Base-by-base conservation (phyloP, 2,888 invertebrate genomes). In the Litoditis marina region DNA sequence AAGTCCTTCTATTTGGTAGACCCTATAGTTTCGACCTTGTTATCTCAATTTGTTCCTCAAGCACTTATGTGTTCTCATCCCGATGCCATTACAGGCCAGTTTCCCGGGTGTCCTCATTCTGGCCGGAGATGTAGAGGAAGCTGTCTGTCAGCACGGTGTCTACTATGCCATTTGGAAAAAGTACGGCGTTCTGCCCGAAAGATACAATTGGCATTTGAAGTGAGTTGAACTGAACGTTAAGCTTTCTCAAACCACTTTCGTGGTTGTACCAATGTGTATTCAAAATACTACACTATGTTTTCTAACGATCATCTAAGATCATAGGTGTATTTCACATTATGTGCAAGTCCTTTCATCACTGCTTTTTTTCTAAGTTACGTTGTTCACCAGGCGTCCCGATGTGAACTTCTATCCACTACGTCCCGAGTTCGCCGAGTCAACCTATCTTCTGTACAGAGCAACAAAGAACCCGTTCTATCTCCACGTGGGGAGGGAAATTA, bases 391-490 rank as follows among this genome's bases (percentile, higher is more conserved):
- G 19, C 80, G 84, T 54, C 86, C 88, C 1, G 88, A 88, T 78
- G 86, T 88, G 19, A 74, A 83, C 13, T 88, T 88, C 79, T 88
- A 88, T 76, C 88, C 88, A n/a, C 83, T 88, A 16, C 80, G 88
- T 19, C 88, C 88, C 22, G 88, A 88, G 77, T 85, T 88, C 46
- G 85, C 87, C 1, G 88, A 88, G 82, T 87, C 88, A 1, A 88
- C 88, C 1, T 88, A 88, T 81, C 84, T 88, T 36, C 83, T 88
- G 8, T 73, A 71, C 51, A 54, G 55, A 74, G 88, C 88, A 2
- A 88, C 88, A 1, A 87, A 86, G 78, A 88, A 88, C 81, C 88
- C 88, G 28, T 88, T 88, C 79, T 88, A 88, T 82, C 84, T 88
- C 53, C 88, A 88, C 81, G 88, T 88, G 27, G 88, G 88, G 8